Conservation (phyloP, 1,140 invertebrate species). For the Platorchestia sp. region DNA sequence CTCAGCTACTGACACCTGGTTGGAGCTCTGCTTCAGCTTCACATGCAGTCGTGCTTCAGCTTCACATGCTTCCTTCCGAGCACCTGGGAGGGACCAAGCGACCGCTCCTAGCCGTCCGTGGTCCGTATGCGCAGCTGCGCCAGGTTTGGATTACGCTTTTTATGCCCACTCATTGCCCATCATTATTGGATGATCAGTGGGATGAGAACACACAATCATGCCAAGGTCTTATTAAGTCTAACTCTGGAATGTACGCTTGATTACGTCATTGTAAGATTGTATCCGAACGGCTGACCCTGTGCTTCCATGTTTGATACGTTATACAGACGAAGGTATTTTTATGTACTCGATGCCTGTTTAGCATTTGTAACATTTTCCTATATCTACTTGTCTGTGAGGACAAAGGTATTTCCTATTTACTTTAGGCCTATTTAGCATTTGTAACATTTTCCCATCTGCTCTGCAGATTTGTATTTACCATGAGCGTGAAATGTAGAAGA, state of each 20-base stretch:
- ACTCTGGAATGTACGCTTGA: background rate
- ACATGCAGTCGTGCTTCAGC: background rate
- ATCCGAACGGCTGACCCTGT: background rate
- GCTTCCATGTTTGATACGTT: background rate
- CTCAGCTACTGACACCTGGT: background rate
- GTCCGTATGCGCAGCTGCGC: background rate
- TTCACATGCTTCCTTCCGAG: background rate
- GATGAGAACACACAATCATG: slow-evolving; percentile 31
- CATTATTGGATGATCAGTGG: slow-evolving; percentile 29
- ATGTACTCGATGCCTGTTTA: background rate
- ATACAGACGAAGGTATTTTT: background rate
- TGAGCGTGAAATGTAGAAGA: background rate
- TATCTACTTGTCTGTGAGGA: background rate
- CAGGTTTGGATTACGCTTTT: slow-evolving; percentile 3
- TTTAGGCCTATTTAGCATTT: background rate
- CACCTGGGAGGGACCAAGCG: background rate
- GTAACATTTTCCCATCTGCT: background rate
- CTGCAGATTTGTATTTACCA: no score
- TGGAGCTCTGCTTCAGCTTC: background rate
- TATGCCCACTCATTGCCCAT: slow-evolving; percentile 18
- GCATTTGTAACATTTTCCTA: background rate
- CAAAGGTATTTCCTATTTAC: background rate
- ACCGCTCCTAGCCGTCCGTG: background rate
- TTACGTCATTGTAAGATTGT: background rate
- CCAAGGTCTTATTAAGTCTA: background rate